Conservation (phyloP, 2,113 vertebrate species). For the human region GRCh38 chr2:116816001-116816500, state of each 20-base stretch:
- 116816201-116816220: not conserved
- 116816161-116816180: not conserved
- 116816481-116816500: not conserved
- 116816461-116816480: not conserved
- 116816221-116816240: not conserved
- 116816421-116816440: not conserved
- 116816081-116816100: not conserved
- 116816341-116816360: accelerated
- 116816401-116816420: accelerated
- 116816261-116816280: not conserved
- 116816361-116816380: no score
- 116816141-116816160: no score
- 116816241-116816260: not conserved
- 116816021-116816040: not conserved
- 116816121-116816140: not conserved
- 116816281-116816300: not conserved
- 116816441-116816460: not conserved
- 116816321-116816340: accelerated
- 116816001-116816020: not conserved
- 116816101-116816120: no score
- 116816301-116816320: accelerated
- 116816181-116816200: not conserved
- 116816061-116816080: not conserved
- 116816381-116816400: accelerated
- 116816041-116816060: accelerated